Percentiles rank a stretch among this genome's conserved stretches.
phyloP scores from a whole-genome alignment of 2,797 vertebrate genomes.

The Ptychobarbus kaznakovi region DNA sequence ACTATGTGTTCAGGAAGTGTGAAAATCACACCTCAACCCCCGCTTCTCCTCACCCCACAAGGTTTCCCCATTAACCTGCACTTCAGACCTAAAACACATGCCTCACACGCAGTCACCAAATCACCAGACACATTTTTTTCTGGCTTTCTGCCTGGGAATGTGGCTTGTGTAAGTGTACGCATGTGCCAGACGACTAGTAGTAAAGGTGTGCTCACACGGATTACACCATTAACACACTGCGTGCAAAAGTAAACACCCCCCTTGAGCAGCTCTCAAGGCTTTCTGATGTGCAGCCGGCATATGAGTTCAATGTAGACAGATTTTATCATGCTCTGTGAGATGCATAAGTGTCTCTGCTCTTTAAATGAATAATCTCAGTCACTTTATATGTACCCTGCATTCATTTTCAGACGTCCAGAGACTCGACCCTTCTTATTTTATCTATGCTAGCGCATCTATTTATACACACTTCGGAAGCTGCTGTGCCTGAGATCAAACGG shows the following conservation, averaged over 20 bases:
- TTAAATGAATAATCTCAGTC: slow-evolving; percentile 13
- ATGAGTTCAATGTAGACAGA: background rate
- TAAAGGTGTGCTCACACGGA: background rate
- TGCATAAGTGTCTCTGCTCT: slow-evolving; percentile 5
- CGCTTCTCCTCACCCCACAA: slow-evolving; percentile 29
- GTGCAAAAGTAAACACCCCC: background rate
- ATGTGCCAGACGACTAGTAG: background rate
- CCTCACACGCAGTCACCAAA: background rate
- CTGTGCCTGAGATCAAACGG: slow-evolving; percentile 54
- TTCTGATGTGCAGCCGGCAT: background rate
- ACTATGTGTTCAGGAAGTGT: slow-evolving; percentile 62
- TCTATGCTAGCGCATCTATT: slow-evolving; percentile 59
- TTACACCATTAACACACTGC: background rate
- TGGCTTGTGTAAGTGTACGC: background rate
- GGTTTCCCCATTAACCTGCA: slow-evolving; percentile 54
- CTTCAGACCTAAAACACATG: slow-evolving; percentile 26
- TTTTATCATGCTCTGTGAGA: slow-evolving; percentile 1
- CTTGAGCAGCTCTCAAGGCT: background rate
- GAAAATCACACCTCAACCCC: slow-evolving; percentile 65
- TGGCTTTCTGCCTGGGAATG: background rate
- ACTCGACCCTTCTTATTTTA: slow-evolving; percentile 49
- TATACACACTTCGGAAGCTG: slow-evolving; percentile 38
- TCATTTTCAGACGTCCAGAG: slow-evolving; percentile 38
- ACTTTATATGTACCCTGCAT: slow-evolving; percentile 4
- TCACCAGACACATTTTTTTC: background rate